Conservation (phyloP, 1,140 invertebrate genomes). For the Steinernema feltiae region DNA sequence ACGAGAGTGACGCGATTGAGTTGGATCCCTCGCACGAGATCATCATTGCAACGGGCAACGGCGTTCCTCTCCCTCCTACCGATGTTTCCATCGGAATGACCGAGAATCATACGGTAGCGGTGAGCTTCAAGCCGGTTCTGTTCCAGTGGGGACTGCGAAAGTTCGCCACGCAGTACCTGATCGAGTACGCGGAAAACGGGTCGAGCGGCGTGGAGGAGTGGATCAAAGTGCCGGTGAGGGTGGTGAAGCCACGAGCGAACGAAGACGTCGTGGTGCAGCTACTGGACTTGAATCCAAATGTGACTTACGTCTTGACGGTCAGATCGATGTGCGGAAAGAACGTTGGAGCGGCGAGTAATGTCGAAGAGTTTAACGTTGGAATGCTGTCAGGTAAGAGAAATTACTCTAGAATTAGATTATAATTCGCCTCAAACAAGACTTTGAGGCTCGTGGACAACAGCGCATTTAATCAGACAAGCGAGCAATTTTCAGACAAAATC, state of each 20-base stretch:
- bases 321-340: background rate
- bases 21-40: background rate
- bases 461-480: no score
- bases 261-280: background rate
- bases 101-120: background rate
- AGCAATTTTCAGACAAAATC: no score
- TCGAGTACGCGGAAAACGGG: background rate
- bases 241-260: background rate
- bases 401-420: no score
- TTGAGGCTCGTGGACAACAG: no score
- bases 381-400: background rate
- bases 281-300: background rate
- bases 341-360: background rate
- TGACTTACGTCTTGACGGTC: background rate
- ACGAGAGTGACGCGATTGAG: background rate
- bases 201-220: background rate
- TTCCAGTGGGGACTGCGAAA: background rate
- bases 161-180: background rate
- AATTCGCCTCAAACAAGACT: no score
- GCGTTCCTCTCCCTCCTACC: background rate
- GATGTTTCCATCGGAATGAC: background rate
- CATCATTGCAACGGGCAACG: background rate
- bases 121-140: slow-evolving; percentile 2
- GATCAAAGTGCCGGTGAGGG: background rate
- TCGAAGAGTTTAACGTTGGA: background rate